Percentiles rank a stretch among this genome's conserved stretches.
Evolutionary conservation across 2,888 invertebrate genomes (phyloP).

Genomic region (Busseola fusca): DNA sequence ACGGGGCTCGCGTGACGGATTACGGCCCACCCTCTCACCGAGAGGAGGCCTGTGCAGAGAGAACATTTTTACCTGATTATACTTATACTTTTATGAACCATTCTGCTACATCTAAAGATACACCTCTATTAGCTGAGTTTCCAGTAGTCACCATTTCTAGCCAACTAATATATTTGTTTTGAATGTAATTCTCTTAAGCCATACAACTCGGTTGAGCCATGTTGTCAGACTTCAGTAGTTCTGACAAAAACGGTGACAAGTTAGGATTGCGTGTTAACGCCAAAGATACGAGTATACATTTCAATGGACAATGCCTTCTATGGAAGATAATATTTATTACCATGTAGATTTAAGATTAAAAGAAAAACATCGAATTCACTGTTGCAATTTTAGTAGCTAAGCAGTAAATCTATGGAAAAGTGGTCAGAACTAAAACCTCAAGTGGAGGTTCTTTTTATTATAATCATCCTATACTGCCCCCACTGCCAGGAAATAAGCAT

Average conservation of each 20-base stretch:
- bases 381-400: slow-evolving; percentile 28
- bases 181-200: background rate
- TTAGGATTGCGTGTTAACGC: slow-evolving; percentile 36
- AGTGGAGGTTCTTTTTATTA: background rate
- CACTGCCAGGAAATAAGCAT: too few species aligned
- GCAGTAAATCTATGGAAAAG: background rate
- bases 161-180: background rate
- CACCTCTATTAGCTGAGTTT: background rate
- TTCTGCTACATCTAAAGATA: background rate
- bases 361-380: slow-evolving; percentile 45
- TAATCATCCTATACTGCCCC: too few species aligned
- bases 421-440: background rate
- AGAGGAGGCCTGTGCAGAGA: background rate
- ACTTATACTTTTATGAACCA: too few species aligned
- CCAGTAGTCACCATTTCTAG: background rate
- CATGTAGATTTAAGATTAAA: slow-evolving; percentile 47
- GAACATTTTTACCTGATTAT: background rate
- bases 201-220: slow-evolving; percentile 3
- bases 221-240: slow-evolving; percentile 22
- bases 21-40: too few species aligned
- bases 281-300: slow-evolving; percentile 41
- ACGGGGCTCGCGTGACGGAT: too few species aligned
- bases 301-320: slow-evolving; percentile 47
- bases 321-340: slow-evolving; percentile 47
- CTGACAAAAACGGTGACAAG: slow-evolving; percentile 34